Conservation (phyloP, 2,113 vertebrate species). For the Gorsachius goisagi region DNA sequence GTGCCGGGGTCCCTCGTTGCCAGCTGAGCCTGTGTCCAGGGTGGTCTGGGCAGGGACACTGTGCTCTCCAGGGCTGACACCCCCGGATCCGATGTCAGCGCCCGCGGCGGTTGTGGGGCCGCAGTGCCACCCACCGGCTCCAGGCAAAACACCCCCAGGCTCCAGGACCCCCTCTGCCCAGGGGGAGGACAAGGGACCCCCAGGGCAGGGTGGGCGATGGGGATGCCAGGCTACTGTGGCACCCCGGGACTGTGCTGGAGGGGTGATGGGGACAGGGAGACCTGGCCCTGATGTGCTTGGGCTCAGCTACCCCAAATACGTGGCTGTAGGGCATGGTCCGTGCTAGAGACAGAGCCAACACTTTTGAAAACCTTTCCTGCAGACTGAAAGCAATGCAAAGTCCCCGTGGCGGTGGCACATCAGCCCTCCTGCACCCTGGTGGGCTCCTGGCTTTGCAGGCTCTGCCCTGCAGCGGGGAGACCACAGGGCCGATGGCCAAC, state of each 20-base stretch:
- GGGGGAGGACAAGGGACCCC: accelerated
- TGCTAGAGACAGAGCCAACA: not conserved
- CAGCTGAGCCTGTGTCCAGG: not conserved
- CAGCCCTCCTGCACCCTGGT: accelerated
- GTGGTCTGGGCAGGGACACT: not conserved
- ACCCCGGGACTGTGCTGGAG: accelerated
- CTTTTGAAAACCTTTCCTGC: not conserved
- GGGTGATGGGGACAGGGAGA: not conserved
- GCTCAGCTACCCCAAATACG: not conserved
- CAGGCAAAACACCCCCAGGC: not conserved
- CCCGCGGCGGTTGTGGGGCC: not conserved
- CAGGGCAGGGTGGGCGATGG: accelerated
- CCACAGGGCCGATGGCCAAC: not conserved
- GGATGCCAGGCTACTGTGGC: not conserved
- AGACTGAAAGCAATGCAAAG: not conserved
- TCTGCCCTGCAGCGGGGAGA: accelerated
- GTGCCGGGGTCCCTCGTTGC: not conserved
- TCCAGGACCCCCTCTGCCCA: accelerated
- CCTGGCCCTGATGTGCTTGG: too few relatives aligned
- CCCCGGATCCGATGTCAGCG: not conserved
- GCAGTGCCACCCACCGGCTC: conserved; percentile 53
- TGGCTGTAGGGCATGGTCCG: accelerated
- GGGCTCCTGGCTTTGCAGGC: not conserved
- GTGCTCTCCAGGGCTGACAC: not conserved
- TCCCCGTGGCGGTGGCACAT: accelerated